Base-by-base conservation (phyloP, 2,797 vertebrate species). In the Neoniphon sammara region DNA sequence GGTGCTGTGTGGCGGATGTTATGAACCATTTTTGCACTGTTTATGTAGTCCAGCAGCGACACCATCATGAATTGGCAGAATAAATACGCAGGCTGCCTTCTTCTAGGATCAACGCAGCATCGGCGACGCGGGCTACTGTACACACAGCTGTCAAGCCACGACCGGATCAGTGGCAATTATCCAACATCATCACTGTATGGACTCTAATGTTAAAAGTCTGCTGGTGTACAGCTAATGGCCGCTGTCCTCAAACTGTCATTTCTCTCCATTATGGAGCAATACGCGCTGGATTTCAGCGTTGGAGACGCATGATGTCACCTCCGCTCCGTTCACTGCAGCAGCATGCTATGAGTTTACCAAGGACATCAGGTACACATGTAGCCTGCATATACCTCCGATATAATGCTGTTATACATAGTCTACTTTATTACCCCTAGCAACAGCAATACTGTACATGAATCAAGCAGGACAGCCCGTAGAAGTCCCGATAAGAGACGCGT, bases 261-360 rank as follows among this genome's bases (percentile, higher is more conserved):
- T 54, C 11, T 18, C 49, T n/a, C 78, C 74, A 44, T 30, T 8
- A 36, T 39, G 30, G 6, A 70, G 64, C 53, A 47, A 52, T 55
- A 80, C 54, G 57, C 61, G 36, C 31, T 54, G 70, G 2, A 36
- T 62, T 73, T 81, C 87, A 50, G 77, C 68, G 69, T 61, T 7
- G 75, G 57, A 68, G 56, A 81, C 62, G 71, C 59, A 73, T 92
- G 91, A 92, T 86, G 92, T 92, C 92, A 92, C 86, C 89, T 92
- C 92, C 89, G 90, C 85, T 66, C 59, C 20, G 54, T 39, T 42
- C 53, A 17, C 52, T 7, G 54, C 18, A 3, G 25, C 52, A 25
- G 61, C 76, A 1, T 0, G 42, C 18, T 34, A 34, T 9, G 50
- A 30, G 11, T 46, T 17, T 39, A 59, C 36, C 44, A 23, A 27